Conservation (phyloP, 2,888 invertebrate species). For the Orgyia antiqua region DNA sequence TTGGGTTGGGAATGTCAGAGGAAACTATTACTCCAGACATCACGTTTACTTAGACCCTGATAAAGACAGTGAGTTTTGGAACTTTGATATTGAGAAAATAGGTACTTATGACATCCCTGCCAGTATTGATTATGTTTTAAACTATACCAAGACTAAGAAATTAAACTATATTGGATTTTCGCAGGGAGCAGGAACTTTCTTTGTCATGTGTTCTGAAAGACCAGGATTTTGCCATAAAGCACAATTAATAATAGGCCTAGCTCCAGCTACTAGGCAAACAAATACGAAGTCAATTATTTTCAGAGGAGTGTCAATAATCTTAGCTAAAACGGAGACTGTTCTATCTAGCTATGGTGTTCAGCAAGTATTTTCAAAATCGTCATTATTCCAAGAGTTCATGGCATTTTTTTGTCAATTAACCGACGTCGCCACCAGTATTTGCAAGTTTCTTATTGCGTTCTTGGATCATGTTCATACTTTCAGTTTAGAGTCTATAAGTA, state of each 20-base stretch:
- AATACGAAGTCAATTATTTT: conserved; percentile 72
- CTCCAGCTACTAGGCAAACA: conserved; percentile 77
- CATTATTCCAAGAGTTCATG: conserved; percentile 37
- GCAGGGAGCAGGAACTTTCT: conserved; percentile 40
- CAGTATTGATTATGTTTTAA: conserved; percentile 46
- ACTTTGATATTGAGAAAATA: conserved; percentile 63
- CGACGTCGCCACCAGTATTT: conserved; percentile 30
- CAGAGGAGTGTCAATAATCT: conserved; percentile 17
- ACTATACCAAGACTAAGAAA: conserved; percentile 34
- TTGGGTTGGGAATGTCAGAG: conserved; percentile 46
- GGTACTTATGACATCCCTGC: conserved; percentile 85
- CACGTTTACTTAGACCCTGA: conserved; percentile 59
- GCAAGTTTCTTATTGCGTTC: conserved; percentile 25
- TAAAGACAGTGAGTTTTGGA: conserved; percentile 30
- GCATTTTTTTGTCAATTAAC: conserved; percentile 43
- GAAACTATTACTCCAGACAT: conserved; percentile 63
- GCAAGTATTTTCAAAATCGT: conserved; percentile 46
- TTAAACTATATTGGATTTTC: conserved; percentile 36
- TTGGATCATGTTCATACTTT: conserved; percentile 33
- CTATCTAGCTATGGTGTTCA: conserved; percentile 29
- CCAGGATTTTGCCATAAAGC: conserved; percentile 82
- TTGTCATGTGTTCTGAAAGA: conserved; percentile 80
- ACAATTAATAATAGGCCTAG: conserved; percentile 77
- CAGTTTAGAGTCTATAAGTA: conserved; percentile 46
- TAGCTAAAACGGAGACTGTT: conserved; percentile 25